Conservation (phyloP, 2,113 vertebrate genomes). For the Madoqua kirkii region DNA sequence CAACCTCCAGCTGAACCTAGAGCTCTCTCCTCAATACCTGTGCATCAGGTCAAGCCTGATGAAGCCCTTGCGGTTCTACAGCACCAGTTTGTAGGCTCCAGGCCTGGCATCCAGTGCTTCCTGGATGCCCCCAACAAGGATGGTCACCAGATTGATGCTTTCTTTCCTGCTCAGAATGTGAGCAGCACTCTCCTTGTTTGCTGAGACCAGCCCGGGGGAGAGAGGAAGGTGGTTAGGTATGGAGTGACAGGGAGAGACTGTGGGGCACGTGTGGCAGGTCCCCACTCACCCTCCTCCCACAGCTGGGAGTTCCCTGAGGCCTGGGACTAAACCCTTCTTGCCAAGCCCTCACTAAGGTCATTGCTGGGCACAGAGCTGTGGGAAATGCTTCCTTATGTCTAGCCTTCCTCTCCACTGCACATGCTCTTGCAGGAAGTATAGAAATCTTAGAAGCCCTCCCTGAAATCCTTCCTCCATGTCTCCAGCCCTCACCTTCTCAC, state of each 20-base stretch:
- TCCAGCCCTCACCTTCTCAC: neutral
- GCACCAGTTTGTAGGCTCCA: constrained; percentile 82
- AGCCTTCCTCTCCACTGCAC: neutral
- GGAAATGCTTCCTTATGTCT: neutral
- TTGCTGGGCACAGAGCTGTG: fast-evolving
- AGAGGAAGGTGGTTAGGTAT: neutral
- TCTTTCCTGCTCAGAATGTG: constrained; percentile 77
- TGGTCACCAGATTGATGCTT: constrained; percentile 83
- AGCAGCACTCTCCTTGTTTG: constrained; percentile 85
- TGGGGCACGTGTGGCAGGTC: neutral
- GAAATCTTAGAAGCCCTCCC: neutral
- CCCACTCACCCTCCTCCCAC: neutral
- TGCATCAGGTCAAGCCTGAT: constrained; percentile 89
- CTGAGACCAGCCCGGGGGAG: constrained; percentile 87
- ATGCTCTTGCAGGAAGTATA: neutral
- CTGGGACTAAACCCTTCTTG: neutral
- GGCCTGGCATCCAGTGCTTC: constrained; percentile 91
- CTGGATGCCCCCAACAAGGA: constrained; percentile 88
- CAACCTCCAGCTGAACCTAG: neutral
- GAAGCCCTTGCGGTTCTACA: constrained; percentile 92
- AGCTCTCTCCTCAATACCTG: constrained; percentile 79
- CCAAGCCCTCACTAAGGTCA: neutral
- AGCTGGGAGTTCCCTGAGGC: neutral
- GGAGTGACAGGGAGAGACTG: neutral
- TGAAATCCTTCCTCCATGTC: neutral